A percentile compares a stretch with the other conserved stretches of the same genome.
Conservation (phyloP, 2,888 invertebrate genomes). For the Unio delphinus region DNA sequence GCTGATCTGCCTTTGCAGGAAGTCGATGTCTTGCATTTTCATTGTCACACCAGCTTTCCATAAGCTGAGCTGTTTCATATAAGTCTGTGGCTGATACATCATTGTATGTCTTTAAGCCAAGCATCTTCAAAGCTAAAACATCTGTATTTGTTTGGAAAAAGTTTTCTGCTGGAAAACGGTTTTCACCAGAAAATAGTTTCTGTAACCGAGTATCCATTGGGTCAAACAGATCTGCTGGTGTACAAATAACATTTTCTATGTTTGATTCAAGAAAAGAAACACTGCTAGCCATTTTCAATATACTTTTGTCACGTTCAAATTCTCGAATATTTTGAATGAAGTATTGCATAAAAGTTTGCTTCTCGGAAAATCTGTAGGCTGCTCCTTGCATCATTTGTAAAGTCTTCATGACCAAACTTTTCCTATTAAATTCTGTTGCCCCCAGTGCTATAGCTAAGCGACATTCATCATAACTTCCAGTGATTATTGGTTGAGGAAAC, state of each 20-base stretch:
- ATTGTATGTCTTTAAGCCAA: slow-evolving; percentile 9
- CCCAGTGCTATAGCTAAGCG: too few species aligned
- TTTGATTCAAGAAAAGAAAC: slow-evolving; percentile 8
- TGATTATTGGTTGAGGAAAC: slow-evolving; percentile 3
- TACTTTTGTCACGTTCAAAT: not conserved
- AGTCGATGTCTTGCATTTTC: not conserved
- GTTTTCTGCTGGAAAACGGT: slow-evolving; percentile 8
- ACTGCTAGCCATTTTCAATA: slow-evolving; percentile 6
- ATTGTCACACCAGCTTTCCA: not conserved
- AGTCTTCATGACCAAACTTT: slow-evolving; percentile 6
- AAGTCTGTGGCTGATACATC: slow-evolving; percentile 6
- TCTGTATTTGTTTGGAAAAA: not conserved
- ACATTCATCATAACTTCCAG: too few species aligned
- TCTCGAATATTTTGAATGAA: slow-evolving; percentile 5
- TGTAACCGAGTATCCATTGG: slow-evolving; percentile 3
- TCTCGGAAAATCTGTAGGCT: not conserved
- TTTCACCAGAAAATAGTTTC: slow-evolving; percentile 5
- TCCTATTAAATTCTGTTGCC: not conserved
- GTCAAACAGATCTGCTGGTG: slow-evolving; percentile 12
- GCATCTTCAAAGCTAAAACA: slow-evolving; percentile 1
- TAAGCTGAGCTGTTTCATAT: slow-evolving; percentile 4
- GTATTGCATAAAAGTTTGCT: slow-evolving; percentile 10
- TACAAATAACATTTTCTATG: slow-evolving; percentile 1
- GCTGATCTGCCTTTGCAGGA: too few species aligned
- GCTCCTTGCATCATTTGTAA: not conserved